Base-by-base conservation (phyloP, 1,140 invertebrate genomes). In the Drosophila triauraria region DNA sequence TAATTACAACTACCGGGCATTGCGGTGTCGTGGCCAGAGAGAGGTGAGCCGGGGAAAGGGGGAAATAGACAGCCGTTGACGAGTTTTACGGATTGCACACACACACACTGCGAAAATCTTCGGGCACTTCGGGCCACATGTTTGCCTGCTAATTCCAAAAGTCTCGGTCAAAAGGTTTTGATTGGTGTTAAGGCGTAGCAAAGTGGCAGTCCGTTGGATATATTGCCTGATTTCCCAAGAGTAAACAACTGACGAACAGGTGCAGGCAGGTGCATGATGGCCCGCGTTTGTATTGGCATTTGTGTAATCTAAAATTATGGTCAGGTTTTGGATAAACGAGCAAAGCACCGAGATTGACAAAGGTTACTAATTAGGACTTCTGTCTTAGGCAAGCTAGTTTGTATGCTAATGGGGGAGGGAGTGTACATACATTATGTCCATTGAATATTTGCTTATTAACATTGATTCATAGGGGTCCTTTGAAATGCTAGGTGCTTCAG, bases 1-100 rank as follows among this genome's bases (percentile, higher is more conserved):
- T 87, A 88, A 87, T 87, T 87, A 88, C 83, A 83, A 76, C 83
- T 87, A 88, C 84, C 69, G 80, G 69, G 79, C 72, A 62, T 43
- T 48, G 64, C 56, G 46, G 43, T 46, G 48, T 43, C 42, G 56
- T 32, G 53, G 53, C 15, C 30, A 38, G 54, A 25, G 32, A 9
- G 27, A 23, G 17, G 17, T 17, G 48, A 30, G 9, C 1, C n/a
- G 42, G 23, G 27, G 7, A 9, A 32, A n/a, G 40, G 64, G 25
- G 47, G 60, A 60, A 64, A 61, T 65, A 15, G 74, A 62, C 50
- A 77, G 75, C 47, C 63, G 80, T 68, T 77, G 75, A 77, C 75
- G 75, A 77, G 75, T 77, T 77, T 68, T 77, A 77, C 75, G 74
- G 74, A 77, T 77, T 76, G 75, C 72, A 40, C 30, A 15, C 40